These are phyloP conservation scores for Yasuhikotakia modesta DNA, from an alignment of 2,797 vertebrate species.

Conservation along the genomic window DNA sequence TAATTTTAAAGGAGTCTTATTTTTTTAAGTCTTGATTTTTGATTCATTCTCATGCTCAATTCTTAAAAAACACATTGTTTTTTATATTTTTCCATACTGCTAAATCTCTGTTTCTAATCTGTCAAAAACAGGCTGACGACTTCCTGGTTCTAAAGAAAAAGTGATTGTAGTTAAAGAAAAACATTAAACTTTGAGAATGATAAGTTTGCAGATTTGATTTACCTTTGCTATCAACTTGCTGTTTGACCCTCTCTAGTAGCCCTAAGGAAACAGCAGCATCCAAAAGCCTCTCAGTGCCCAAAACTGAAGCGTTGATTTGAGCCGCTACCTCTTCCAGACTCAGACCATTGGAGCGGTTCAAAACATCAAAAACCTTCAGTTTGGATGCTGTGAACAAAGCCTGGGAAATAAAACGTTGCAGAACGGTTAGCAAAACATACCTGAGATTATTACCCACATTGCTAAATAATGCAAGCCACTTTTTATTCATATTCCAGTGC, in stretches of 20 bases:
- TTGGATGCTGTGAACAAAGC: slow-evolving; percentile 85
- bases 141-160: no score
- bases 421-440: not conserved
- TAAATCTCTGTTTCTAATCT: no score
- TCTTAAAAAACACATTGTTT: no score
- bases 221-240: slow-evolving; percentile 69
- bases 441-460: not conserved
- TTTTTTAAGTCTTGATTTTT: no score
- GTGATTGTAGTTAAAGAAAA: no score
- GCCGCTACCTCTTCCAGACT: slow-evolving; percentile 75
- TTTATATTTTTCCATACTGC: no score
- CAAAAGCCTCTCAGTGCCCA: slow-evolving; percentile 81
- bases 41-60: no score
- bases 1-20: not conserved
- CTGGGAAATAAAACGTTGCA: slow-evolving; percentile 67
- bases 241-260: slow-evolving; percentile 72
- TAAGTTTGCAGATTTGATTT: not conserved
- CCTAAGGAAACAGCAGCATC: slow-evolving; percentile 84
- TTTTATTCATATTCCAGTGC: not conserved
- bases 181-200: no score
- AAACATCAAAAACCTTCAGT: slow-evolving; percentile 84
- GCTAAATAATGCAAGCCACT: not conserved
- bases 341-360: slow-evolving; percentile 70
- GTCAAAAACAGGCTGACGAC: no score
- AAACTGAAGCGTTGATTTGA: slow-evolving; percentile 71